These are phyloP conservation scores for Pseudorhiza aurosa DNA, from an alignment of 30 jellyfish, hydroid and myxozoan species.

Conservation along the genomic window DNA sequence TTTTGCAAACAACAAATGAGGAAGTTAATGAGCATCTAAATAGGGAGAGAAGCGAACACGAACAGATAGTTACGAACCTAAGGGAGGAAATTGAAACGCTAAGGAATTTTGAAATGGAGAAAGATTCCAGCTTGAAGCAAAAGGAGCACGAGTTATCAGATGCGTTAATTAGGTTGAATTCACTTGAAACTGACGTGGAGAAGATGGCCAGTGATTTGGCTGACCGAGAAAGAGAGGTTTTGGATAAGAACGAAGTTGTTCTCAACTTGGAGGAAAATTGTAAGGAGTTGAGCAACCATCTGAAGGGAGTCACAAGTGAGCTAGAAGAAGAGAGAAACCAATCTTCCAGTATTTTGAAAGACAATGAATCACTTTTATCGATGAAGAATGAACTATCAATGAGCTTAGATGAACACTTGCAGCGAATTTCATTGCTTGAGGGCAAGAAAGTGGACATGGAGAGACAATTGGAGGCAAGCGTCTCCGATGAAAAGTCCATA, in stretches of 20 bases:
- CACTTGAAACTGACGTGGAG: slow-evolving; percentile 16
- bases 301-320: not conserved
- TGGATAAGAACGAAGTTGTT: not conserved
- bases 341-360: slow-evolving; percentile 7
- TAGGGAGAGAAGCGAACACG: slow-evolving; percentile 36
- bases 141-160: slow-evolving; percentile 42
- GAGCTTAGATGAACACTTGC: not conserved
- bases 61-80: not conserved
- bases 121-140: not conserved
- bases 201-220: not conserved
- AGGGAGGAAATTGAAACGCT: slow-evolving; percentile 15
- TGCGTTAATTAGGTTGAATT: not conserved
- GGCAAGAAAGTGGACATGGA: not conserved
- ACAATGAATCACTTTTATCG: not conserved
- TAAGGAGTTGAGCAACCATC: not conserved
- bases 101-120: slow-evolving; percentile 16
- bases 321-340: not conserved
- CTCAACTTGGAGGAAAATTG: not conserved
- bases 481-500: not conserved
- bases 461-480: not conserved
- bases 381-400: slow-evolving; percentile 30
- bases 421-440: slow-evolving; percentile 24
- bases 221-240: not conserved
- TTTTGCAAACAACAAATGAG: no score
- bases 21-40: not conserved